Percentiles rank a stretch among this genome's conserved stretches.
Conservation (phyloP, 2,888 invertebrate genomes). For the Oscheius sp. region DNA sequence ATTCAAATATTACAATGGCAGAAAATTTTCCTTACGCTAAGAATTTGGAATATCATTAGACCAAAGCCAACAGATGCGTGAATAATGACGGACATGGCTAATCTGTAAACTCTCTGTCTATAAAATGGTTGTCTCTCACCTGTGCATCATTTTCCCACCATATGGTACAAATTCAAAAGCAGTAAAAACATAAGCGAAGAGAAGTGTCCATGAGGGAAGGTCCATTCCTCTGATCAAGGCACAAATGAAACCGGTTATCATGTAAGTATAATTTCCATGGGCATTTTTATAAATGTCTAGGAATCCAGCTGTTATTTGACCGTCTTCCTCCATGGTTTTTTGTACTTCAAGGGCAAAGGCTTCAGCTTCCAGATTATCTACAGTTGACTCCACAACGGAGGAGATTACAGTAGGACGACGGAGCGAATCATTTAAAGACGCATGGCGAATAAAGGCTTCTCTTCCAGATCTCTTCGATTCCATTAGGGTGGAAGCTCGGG, state of each 20-base stretch:
- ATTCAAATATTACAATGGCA: neutral
- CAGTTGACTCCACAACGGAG: neutral
- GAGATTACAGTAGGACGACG: neutral
- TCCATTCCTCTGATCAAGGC: conserved; percentile 74
- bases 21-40: conserved; percentile 48
- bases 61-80: conserved; percentile 55
- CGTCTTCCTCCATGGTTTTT: conserved; percentile 56
- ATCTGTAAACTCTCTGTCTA: neutral
- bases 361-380: conserved; percentile 50
- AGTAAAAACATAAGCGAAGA: conserved; percentile 65
- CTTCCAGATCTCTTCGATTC: conserved; percentile 41
- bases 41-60: conserved; percentile 52
- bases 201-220: conserved; percentile 75
- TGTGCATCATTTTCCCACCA: conserved; percentile 60
- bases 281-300: conserved; percentile 57
- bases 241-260: conserved; percentile 35
- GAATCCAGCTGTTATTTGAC: conserved; percentile 52
- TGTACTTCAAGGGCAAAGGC: conserved; percentile 56
- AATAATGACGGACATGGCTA: conserved; percentile 56
- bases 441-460: conserved; percentile 52
- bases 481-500: neutral
- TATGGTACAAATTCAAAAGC: conserved; percentile 53
- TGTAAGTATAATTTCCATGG: conserved; percentile 41
- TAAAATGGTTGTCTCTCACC: neutral
- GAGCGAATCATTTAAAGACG: conserved; percentile 49